Percentiles rank a stretch among this genome's conserved stretches.
These are phyloP conservation scores for Calephelis nemesis DNA, from an alignment of 1,140 invertebrate genomes.

Conservation along the genomic window DNA sequence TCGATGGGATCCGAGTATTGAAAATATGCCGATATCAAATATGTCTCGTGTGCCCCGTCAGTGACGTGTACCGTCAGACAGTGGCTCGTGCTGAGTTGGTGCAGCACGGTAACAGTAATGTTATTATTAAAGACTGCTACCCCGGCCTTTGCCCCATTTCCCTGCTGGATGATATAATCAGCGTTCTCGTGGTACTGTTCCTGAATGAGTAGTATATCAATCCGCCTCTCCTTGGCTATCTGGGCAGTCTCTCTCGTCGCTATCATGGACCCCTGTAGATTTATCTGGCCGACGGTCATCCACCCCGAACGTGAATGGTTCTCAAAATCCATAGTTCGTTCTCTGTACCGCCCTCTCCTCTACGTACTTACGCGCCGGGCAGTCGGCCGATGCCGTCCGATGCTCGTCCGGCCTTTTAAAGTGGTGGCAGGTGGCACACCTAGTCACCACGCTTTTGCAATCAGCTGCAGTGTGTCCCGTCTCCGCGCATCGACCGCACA, in stretches of 20 bases:
- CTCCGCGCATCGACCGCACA: background rate
- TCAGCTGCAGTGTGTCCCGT: background rate
- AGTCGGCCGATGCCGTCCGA: too few species aligned
- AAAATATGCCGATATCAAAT: too few species aligned
- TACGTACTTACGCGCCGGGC: background rate
- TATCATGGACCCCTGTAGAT: too few species aligned
- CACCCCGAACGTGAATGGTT: background rate
- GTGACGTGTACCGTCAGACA: background rate
- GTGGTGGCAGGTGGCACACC: background rate
- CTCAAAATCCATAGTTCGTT: background rate
- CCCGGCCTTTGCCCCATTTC: background rate
- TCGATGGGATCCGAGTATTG: too few species aligned
- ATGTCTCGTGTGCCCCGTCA: background rate
- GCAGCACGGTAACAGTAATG: background rate
- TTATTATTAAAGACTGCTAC: background rate
- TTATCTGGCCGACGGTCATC: too few species aligned
- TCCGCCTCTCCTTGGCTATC: background rate
- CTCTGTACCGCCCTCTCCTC: background rate
- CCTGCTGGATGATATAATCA: background rate
- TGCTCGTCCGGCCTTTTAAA: slow-evolving; percentile 6
- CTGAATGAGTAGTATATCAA: background rate
- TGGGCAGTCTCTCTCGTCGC: too few species aligned
- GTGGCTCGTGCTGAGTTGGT: background rate
- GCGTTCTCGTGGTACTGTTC: background rate
- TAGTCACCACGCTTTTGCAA: background rate